These are phyloP conservation scores for Drosophila neutralis DNA, from an alignment of 2,888 invertebrate genomes.

Conservation along the genomic window DNA sequence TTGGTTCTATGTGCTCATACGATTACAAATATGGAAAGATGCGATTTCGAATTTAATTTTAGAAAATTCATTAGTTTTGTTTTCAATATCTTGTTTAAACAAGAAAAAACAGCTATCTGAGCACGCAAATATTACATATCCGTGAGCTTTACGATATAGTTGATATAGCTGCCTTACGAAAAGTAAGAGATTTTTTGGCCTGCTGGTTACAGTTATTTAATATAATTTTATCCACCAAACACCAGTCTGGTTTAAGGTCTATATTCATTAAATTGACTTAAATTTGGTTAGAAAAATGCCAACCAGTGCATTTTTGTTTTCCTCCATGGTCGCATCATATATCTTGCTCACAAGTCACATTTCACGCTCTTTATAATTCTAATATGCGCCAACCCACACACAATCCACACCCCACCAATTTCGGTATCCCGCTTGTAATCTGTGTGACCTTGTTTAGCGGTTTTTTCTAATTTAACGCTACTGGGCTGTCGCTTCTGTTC, in stretches of 20 bases:
- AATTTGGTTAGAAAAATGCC: neutral
- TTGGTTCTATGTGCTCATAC: neutral
- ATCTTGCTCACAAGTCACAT: constrained; percentile 7
- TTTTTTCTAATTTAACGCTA: constrained; percentile 69
- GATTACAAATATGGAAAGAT: neutral
- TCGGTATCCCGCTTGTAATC: constrained; percentile 59
- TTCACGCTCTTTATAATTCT: constrained; percentile 20
- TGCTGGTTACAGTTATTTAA: neutral
- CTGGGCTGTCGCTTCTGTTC: constrained; percentile 35
- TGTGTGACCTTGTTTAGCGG: constrained; percentile 67
- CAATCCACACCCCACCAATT: neutral
- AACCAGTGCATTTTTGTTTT: neutral
- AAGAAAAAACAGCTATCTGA: neutral
- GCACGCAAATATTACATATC: too few relatives aligned
- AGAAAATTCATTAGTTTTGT: neutral
- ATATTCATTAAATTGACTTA: neutral
- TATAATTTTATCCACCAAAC: neutral
- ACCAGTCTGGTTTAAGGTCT: neutral
- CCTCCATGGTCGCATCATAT: neutral
- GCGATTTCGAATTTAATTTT: neutral
- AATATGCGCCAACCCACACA: constrained; percentile 28
- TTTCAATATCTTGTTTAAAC: neutral
- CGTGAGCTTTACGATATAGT: too few relatives aligned
- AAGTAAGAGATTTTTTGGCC: neutral
- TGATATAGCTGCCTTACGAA: neutral